Base-by-base conservation (phyloP, 2,797 vertebrate genomes). In the Myiothlypis chrysogaster region DNA sequence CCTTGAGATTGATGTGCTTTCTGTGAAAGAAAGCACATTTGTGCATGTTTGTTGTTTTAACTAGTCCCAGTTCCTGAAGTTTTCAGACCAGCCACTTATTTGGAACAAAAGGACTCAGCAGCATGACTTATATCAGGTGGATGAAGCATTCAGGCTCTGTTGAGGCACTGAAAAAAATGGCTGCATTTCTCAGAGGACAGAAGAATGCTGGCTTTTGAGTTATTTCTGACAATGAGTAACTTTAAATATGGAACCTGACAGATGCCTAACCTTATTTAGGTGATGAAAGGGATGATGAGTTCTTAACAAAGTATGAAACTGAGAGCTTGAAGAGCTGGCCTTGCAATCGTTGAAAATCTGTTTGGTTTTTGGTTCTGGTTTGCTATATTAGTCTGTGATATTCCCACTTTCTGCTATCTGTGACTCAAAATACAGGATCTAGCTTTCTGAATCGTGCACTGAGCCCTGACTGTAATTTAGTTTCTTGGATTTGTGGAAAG, bases 241-340 rank as follows among this genome's bases (percentile, higher is more conserved):
- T 90, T 89, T 41, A 87, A 89, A 66, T 76, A 79, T 69, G 80
- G 80, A 93, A 73, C 83, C 63, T 94, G 69, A 52, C 73, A 90
- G 70, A 76, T 90, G 49, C 69, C 50, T 91, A 78, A 86, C 70
- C 32, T 91, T 79, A 66, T 68, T 83, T 84, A 85, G 64, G 75
- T 4, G 27, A 82, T 86, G 70, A 94, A 95, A 87, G 34, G 52
- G 27, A 70, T 86, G 57, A 69, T 44, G 77, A 90, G 43, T 88
- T 91, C 79, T 73, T 87, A 59, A 75, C 30, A 69, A 92, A 89
- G 76, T 81, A 49, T 70, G 56, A 21, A 87, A 79, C 46, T 70
- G 59, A 77, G 63, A 69, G 13, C 73, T 95, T 3, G 10, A 76
- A 77, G 56, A 94, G 30, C 44, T 92, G 84, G 44, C 84, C 56